Evolutionary conservation across 2,113 vertebrate species (phyloP).

Genomic region (Paramormyrops kingsleyae): DNA sequence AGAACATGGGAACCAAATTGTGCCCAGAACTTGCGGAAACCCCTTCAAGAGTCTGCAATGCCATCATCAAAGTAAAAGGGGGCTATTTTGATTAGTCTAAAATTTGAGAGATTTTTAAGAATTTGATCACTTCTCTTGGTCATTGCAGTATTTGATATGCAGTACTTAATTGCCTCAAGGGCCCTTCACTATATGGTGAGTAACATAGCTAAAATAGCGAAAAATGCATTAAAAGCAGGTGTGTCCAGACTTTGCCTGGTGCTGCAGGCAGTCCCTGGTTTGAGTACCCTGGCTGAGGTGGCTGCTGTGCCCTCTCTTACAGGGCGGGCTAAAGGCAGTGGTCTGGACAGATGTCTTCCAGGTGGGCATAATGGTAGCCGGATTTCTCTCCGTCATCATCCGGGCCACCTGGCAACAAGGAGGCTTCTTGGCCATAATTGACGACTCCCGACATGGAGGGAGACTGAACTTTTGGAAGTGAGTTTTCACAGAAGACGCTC

Average conservation of each 20-base stretch:
- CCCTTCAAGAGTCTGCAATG: background rate
- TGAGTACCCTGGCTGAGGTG: background rate
- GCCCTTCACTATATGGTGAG: background rate
- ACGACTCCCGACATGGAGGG: slow-evolving; percentile 68
- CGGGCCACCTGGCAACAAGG: slow-evolving; percentile 63
- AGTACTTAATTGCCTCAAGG: background rate
- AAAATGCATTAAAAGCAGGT: background rate
- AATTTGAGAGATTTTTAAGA: background rate
- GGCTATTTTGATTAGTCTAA: background rate
- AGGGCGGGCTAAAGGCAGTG: slow-evolving; percentile 87
- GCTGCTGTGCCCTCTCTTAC: slow-evolving; percentile 32
- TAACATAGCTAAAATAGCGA: background rate
- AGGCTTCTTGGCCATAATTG: slow-evolving; percentile 63
- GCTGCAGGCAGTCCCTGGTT: background rate
- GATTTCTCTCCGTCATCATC: slow-evolving; percentile 75
- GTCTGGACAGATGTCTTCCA: slow-evolving; percentile 91
- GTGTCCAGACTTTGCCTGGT: background rate
- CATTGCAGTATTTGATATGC: background rate
- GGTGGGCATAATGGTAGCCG: slow-evolving; percentile 78
- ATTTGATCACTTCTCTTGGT: background rate
- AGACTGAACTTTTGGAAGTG: slow-evolving; percentile 82
- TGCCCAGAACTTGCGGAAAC: background rate
- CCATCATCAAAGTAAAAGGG: background rate
- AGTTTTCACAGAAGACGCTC: slow-evolving; percentile 45
- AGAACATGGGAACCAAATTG: background rate